Conservation (phyloP, 2,113 vertebrate genomes). For the Chaetura pelagica region DNA sequence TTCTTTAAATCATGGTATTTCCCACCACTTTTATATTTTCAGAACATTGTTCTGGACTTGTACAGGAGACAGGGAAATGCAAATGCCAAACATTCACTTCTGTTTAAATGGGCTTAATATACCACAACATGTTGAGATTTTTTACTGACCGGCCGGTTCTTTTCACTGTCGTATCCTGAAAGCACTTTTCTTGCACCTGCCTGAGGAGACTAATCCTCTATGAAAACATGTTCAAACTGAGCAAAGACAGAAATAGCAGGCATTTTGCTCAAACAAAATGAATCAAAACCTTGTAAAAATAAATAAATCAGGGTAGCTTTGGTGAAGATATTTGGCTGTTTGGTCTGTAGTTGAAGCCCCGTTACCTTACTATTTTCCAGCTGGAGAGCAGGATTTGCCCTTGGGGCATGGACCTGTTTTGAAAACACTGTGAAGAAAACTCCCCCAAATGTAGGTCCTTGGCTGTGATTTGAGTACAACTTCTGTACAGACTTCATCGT, state of each 20-base stretch:
- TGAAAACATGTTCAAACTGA: constrained; percentile 63
- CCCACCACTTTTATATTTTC: constrained; percentile 6
- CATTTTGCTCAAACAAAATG: constrained; percentile 50
- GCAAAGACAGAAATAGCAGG: constrained; percentile 53
- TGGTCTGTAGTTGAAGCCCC: not conserved
- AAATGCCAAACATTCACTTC: constrained; percentile 69
- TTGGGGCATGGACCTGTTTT: not conserved
- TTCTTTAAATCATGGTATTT: constrained; percentile 40
- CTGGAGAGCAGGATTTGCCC: constrained; percentile 2
- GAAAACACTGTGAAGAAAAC: not conserved
- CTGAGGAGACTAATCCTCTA: constrained; percentile 61
- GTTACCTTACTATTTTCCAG: constrained; percentile 21
- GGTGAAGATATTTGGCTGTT: constrained; percentile 52
- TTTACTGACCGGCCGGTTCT: constrained; percentile 49
- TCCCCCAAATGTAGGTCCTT: not conserved
- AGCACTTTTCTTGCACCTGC: constrained; percentile 60
- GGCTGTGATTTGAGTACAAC: not conserved
- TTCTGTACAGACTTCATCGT: not conserved
- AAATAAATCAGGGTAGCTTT: constrained; percentile 48
- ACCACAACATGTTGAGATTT: constrained; percentile 8
- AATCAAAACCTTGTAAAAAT: constrained; percentile 64
- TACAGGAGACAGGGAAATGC: constrained; percentile 42
- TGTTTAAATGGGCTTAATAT: constrained; percentile 64
- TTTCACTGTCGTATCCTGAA: constrained; percentile 47
- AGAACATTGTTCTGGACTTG: constrained; percentile 25